Evolutionary conservation across 2,888 invertebrate genomes (phyloP).

Genomic region (Eristalis intricaria): DNA sequence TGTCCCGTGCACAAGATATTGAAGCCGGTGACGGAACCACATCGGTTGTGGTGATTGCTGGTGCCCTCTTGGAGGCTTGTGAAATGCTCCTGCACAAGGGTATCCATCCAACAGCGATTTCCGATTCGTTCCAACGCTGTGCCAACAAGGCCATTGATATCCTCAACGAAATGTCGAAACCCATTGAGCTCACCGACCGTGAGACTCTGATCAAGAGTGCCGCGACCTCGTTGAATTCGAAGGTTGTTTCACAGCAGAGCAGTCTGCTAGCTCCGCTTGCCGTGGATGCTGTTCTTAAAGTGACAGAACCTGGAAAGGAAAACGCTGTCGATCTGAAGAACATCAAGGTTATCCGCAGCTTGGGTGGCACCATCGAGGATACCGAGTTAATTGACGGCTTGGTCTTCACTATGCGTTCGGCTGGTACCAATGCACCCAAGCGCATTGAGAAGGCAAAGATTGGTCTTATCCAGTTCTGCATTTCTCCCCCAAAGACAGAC

Average conservation of each 20-base stretch:
- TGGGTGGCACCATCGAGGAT: conserved; percentile 99
- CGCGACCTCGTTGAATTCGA: conserved; percentile 98
- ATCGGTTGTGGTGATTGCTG: conserved; percentile 98
- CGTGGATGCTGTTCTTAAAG: conserved; percentile 95
- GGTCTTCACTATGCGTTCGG: conserved; percentile 93
- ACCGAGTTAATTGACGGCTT: conserved; percentile 98
- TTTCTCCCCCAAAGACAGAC: conserved; percentile 99
- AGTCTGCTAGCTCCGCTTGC: conserved; percentile 97
- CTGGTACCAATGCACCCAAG: conserved; percentile 95
- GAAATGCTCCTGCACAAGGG: conserved; percentile 95
- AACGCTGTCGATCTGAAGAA: conserved; percentile 94
- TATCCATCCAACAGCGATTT: conserved; percentile 98
- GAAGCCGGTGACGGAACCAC: conserved; percentile 99
- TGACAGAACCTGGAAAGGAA: conserved; percentile 84
- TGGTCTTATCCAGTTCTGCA: conserved; percentile 99
- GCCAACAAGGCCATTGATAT: conserved; percentile 83
- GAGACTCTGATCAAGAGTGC: conserved; percentile 95
- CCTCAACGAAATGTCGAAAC: conserved; percentile 91
- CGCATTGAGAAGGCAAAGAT: conserved; percentile 98
- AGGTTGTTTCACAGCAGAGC: conserved; percentile 99
- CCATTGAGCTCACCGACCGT: conserved; percentile 92
- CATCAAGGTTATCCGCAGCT: conserved; percentile 97
- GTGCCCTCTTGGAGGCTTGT: conserved; percentile 96
- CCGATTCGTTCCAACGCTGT: conserved; percentile 95
- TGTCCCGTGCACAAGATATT: conserved; percentile 98